These are phyloP conservation scores for Mionectes olivaceus DNA, from an alignment of 2,797 vertebrate genomes.

Conservation along the genomic window DNA sequence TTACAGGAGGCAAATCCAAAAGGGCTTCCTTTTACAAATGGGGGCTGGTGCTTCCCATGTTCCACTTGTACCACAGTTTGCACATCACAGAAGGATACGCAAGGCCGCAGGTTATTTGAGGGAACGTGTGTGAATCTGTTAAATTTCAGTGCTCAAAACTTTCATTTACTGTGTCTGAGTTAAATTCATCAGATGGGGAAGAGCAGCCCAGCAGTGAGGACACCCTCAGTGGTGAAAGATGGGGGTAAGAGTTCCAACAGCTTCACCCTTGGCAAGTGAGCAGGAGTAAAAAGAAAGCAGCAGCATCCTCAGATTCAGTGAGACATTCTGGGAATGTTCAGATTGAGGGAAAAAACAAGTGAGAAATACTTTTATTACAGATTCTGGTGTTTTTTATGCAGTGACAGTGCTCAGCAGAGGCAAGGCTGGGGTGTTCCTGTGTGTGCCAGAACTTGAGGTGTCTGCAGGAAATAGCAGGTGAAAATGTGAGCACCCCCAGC, in stretches of 20 bases:
- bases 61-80: neutral
- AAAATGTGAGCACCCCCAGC: neutral
- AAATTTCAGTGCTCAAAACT: neutral
- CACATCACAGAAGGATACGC: neutral
- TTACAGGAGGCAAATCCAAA: neutral
- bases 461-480: neutral
- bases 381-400: neutral
- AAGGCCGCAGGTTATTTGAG: neutral
- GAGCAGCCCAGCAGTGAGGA: neutral
- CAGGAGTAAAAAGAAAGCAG: neutral
- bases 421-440: neutral
- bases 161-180: neutral
- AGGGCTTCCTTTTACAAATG: neutral
- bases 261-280: neutral
- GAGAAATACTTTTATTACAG: neutral
- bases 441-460: neutral
- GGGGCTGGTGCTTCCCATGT: neutral
- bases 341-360: neutral
- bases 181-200: neutral
- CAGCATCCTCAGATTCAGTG: neutral
- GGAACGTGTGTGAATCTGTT: neutral
- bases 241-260: neutral
- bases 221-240: neutral
- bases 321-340: neutral
- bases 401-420: neutral